Evolutionary conservation across 2,113 vertebrate species (phyloP), one percentile per base, ranked within the genome.

Genomic region (Colius striatus): DNA sequence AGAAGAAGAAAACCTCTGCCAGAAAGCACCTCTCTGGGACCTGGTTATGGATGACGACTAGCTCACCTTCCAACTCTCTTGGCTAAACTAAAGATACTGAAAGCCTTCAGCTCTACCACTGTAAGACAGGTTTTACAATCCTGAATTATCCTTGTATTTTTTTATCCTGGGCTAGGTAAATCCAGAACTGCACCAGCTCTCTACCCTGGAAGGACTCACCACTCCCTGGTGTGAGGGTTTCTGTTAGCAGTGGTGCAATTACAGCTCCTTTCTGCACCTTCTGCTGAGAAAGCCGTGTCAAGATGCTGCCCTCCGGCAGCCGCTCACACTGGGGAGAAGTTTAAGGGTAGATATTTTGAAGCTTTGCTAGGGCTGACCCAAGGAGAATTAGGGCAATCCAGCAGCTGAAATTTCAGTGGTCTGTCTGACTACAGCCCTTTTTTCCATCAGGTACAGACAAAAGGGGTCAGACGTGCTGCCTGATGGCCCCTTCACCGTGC

Each of bases 361-460:
- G 27, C n/a, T 21, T 83, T 65, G 36, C 10, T 73, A 57, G 23
- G 51, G 23, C n/a, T 76, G 71, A 29, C 26, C 26, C 13, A 26
- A 26, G 41, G 41, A 84, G 55, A 84, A 63, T 50, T 38, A 45
- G 27, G 50, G 54, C 72, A 92, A 87, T 32, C 7, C 34, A 65
- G 51, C 10, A 50, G 53, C 30, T 86, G 75, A 45, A 81, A 70
- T 63, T 61, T 84, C 45, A 78, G 68, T 2, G 1, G 22, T 45
- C 32, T 74, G 32, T 54, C 58, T 77, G 47, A 45, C 16, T 34
- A 34, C 12, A 41, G 41, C 8, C 13, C 7, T n/a, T 63, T 81
- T 62, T 57, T 14, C 32, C 26, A 36, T 9, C 1, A 5, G 1
- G n/a, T n/a, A n/a, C n/a, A n/a, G n/a, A n/a, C n/a, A n/a, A 36